These are phyloP conservation scores for Strigamia crassipes DNA, from an alignment of 2,888 invertebrate genomes.

Conservation along the genomic window DNA sequence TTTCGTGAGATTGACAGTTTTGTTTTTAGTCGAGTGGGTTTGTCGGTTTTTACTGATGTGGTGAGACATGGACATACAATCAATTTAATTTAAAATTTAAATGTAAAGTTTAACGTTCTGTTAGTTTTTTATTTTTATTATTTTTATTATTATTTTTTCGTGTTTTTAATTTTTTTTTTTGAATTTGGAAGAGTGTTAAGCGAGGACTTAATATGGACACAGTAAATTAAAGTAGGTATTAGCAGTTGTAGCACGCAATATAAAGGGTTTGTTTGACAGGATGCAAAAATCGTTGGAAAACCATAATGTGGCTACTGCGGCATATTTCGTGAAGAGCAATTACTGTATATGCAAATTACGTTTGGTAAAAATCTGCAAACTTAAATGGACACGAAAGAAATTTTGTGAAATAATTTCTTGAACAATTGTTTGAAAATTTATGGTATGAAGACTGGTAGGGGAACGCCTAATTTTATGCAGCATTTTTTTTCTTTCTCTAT, in stretches of 20 bases:
- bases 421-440: too few relatives aligned
- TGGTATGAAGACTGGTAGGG: neutral
- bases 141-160: neutral
- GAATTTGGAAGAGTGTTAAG: neutral
- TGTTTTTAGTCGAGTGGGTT: neutral
- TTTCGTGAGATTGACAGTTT: neutral
- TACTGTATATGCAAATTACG: too few relatives aligned
- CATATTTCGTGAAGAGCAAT: neutral
- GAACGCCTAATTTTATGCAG: neutral
- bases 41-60: neutral
- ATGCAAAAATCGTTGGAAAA: neutral
- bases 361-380: too few relatives aligned
- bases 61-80: neutral
- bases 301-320: neutral
- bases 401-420: too few relatives aligned
- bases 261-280: neutral
- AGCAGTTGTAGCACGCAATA: neutral
- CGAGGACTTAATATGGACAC: neutral
- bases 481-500: neutral
- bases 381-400: too few relatives aligned
- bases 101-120: neutral
- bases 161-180: neutral
- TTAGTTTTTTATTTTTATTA: neutral
- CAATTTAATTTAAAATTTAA: neutral
- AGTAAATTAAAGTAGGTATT: neutral